Percentiles rank a stretch among this genome's conserved stretches.
These are phyloP conservation scores for Eurytoma adleriae DNA, from an alignment of 2,888 invertebrate genomes.

Conservation along the genomic window DNA sequence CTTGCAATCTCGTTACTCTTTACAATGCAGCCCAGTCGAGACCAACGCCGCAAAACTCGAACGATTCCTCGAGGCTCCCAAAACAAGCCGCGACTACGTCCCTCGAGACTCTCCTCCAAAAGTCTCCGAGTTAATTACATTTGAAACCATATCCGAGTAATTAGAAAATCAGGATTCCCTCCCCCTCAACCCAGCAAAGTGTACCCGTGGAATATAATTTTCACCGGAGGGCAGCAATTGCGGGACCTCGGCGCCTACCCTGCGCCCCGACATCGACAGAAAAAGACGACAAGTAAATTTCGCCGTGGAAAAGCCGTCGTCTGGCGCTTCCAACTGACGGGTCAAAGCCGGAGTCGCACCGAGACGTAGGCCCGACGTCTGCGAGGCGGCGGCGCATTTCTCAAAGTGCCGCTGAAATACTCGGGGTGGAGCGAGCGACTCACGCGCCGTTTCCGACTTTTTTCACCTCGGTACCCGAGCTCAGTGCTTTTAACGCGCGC, in stretches of 20 bases:
- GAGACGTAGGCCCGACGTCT: neutral
- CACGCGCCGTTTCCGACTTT: constrained; percentile 1
- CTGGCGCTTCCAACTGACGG: constrained; percentile 39
- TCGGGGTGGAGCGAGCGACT: constrained; percentile 11
- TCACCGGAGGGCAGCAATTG: constrained; percentile 32
- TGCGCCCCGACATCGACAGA: constrained; percentile 1
- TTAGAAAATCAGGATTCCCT: constrained; percentile 30
- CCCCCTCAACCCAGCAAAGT: constrained; percentile 3
- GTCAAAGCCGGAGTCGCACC: constrained; percentile 36
- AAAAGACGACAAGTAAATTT: constrained; percentile 50
- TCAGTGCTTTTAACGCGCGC: neutral
- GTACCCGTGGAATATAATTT: constrained; percentile 30
- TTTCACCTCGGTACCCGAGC: constrained; percentile 1
- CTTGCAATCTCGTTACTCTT: too few species aligned
- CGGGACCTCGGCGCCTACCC: constrained; percentile 10
- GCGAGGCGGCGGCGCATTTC: constrained; percentile 1
- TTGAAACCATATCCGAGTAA: constrained; percentile 27
- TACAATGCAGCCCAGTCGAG: too few species aligned
- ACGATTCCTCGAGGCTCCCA: neutral
- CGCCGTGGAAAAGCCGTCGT: constrained; percentile 38
- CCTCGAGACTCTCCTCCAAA: neutral
- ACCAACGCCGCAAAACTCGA: too few species aligned
- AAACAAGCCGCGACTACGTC: neutral
- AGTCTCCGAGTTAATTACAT: constrained; percentile 22
- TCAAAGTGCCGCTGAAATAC: constrained; percentile 36